phyloP scores from a whole-genome alignment of 2,797 vertebrate genomes.

The Synanceia verrucosa region DNA sequence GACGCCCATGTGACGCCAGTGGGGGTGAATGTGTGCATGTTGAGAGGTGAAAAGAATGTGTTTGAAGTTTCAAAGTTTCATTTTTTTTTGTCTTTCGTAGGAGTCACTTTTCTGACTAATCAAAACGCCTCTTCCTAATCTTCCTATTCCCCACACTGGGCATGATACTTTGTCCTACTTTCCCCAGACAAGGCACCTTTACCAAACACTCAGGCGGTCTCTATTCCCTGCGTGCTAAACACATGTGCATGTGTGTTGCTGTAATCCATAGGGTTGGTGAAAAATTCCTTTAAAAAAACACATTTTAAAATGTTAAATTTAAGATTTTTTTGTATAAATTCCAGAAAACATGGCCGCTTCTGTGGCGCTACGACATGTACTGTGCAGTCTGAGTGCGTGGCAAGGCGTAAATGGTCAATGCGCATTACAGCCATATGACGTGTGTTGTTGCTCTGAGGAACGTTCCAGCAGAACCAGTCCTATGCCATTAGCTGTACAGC shows the following conservation, averaged over 20 bases:
- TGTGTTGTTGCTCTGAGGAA: constrained; percentile 74
- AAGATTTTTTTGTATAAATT: constrained; percentile 10
- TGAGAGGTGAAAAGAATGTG: constrained; percentile 49
- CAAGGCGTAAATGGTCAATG: constrained; percentile 67
- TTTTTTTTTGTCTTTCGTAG: constrained; percentile 14
- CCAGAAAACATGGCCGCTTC: background rate
- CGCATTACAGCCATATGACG: constrained; percentile 65
- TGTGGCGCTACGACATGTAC: background rate
- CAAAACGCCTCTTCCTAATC: constrained; percentile 49
- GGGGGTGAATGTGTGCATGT: constrained; percentile 25
- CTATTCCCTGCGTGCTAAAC: constrained; percentile 11
- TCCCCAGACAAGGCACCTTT: constrained; percentile 49
- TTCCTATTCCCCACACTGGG: constrained; percentile 28
- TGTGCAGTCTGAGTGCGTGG: constrained; percentile 34
- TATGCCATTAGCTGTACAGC: constrained; percentile 74
- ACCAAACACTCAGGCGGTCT: constrained; percentile 35
- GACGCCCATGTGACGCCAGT: constrained; percentile 18
- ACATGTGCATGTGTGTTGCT: constrained; percentile 14
- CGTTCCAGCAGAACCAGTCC: constrained; percentile 70
- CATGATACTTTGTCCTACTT: constrained; percentile 55
- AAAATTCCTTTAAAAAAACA: background rate
- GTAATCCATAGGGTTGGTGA: background rate
- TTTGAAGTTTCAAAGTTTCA: constrained; percentile 61
- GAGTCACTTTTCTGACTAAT: constrained; percentile 64
- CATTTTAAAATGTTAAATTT: background rate